These are phyloP conservation scores for Tragulus kanchil DNA, from an alignment of 2,113 vertebrate species.

Conservation along the genomic window DNA sequence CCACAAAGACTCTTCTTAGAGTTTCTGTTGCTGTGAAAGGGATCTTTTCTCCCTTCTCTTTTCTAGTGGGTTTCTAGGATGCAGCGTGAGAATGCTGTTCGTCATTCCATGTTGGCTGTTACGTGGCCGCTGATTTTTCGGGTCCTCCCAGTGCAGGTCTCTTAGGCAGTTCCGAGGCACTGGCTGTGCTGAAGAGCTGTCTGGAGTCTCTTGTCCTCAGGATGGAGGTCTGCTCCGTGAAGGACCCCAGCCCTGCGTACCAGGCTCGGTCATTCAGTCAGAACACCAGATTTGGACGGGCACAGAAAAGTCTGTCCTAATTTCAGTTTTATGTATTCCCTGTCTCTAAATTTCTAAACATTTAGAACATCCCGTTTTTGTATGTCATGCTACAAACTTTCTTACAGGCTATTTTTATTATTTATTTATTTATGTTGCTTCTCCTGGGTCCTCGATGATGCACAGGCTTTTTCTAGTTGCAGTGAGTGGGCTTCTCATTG, in stretches of 20 bases:
- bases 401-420: background rate
- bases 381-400: background rate
- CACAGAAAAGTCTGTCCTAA: background rate
- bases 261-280: too few species aligned
- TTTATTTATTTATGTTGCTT: background rate
- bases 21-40: background rate
- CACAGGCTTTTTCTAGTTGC: too few species aligned
- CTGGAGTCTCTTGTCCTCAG: background rate
- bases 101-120: too few species aligned
- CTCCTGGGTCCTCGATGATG: too few species aligned
- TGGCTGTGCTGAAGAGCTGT: background rate
- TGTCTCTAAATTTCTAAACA: background rate
- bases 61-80: background rate
- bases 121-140: background rate
- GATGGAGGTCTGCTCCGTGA: rapidly evolving
- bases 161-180: background rate
- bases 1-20: background rate
- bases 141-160: background rate
- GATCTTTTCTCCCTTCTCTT: rapidly evolving
- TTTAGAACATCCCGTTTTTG: background rate
- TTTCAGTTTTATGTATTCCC: background rate
- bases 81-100: too few species aligned
- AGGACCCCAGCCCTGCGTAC: background rate
- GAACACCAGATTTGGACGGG: background rate
- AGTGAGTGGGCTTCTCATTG: too few species aligned